Conservation (phyloP, 2,888 invertebrate species). For the Halocaridina rubra region DNA sequence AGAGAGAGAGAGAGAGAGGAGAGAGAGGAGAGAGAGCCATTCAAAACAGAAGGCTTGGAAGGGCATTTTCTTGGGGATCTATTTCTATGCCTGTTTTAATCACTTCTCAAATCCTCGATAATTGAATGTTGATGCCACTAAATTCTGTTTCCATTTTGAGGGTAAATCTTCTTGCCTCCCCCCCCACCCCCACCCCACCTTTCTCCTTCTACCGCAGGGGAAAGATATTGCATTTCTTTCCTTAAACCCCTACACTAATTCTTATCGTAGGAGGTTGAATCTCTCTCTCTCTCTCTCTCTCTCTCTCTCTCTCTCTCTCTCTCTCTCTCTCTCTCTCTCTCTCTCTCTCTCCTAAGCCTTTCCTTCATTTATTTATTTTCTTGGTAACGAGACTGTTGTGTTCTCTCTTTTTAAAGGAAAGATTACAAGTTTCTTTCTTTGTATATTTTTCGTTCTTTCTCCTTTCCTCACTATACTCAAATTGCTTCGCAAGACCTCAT, state of each 20-base stretch:
- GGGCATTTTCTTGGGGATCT: conserved; percentile 51
- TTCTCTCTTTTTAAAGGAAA: no score
- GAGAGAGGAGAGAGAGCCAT: not conserved
- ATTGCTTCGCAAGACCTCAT: not conserved
- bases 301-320: conserved; percentile 1
- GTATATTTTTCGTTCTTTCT: not conserved
- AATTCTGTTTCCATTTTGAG: conserved; percentile 57
- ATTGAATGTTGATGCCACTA: conserved; percentile 56
- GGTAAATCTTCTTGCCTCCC: not conserved
- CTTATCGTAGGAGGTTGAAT: no score
- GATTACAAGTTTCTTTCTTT: not conserved
- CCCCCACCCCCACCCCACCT: not conserved
- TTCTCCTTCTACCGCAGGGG: no score
- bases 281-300: no score
- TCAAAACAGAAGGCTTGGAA: conserved; percentile 20
- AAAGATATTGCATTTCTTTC: no score
- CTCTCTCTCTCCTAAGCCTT: not conserved
- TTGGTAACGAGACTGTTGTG: no score
- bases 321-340: not conserved
- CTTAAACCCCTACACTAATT: no score
- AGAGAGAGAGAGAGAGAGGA: not conserved
- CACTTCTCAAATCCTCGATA: conserved; percentile 42
- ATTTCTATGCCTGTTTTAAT: conserved; percentile 38
- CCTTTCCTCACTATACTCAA: not conserved
- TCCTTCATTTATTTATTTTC: no score